Base-by-base conservation (phyloP, 2,797 vertebrate genomes). In the Galagoides demidoff region DNA sequence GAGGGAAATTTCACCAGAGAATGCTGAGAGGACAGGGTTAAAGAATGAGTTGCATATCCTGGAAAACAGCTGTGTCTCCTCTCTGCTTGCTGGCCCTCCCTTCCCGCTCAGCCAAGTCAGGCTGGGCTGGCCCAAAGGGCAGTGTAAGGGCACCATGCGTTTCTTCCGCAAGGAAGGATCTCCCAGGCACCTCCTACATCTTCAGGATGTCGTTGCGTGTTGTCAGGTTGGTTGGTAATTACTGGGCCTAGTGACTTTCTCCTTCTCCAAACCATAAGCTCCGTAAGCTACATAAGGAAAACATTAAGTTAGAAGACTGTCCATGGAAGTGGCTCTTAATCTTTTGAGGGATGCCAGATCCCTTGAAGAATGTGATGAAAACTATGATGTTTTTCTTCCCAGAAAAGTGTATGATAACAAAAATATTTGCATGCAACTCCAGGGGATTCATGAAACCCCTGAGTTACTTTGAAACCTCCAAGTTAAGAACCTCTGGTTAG, bases 341-440 rank as follows among this genome's bases (percentile, higher is more conserved):
- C 39, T 73, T 91, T 23, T 27, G 23, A 12, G n/a, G 43, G n/a
- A 20, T 84, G 61, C 7, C 25, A 90, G 59, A 57, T 70, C 17
- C 11, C 37, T 91, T 95, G 79, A 85, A 52, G 74, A 78, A 59
- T 64, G 55, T 81, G 43, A 61, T 45, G 57, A 90, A 92, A 57
- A 19, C 57, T 70, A 39, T 84, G 39, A 34, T 79, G 22, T 63
- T 92, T 57, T 81, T 39, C 11, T 55, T 55, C 8, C 25, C n/a
- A 73, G 78, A 95, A 93, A 90, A 87, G 90, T 45, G 4, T 12
- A 52, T 29, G 66, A 49, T 39, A 25, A 82, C 73, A 66, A 16
- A 73, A 85, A 68, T 90, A 85, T 85, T 93, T 84, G 13, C n/a
- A 59, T 45, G 13, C 20, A 84, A 66, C 37, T 79, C 8, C 37